These are phyloP conservation scores for Argyresthia goedartella DNA, from an alignment of 2,888 invertebrate species.

Conservation along the genomic window DNA sequence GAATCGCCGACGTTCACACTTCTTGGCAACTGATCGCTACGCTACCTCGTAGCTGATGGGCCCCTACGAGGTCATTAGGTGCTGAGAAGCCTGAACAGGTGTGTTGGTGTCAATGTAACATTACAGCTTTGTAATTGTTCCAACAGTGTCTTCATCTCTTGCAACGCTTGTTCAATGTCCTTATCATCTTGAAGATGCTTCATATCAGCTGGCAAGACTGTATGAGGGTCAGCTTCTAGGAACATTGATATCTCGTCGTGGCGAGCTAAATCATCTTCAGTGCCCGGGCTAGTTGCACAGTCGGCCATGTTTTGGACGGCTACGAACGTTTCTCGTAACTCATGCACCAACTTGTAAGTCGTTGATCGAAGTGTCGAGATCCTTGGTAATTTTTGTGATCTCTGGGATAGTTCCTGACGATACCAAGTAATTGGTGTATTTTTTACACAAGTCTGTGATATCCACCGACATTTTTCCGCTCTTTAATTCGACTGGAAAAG, in stretches of 20 bases:
- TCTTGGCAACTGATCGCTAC: no score
- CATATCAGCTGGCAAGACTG: background rate
- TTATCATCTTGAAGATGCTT: background rate
- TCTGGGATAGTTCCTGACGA: background rate
- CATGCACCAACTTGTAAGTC: background rate
- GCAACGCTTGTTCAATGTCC: background rate
- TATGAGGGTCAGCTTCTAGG: background rate
- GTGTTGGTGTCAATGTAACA: background rate
- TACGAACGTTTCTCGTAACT: background rate
- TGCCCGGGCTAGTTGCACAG: background rate
- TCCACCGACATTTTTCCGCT: no score
- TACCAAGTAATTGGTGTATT: background rate
- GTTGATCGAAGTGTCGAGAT: slow-evolving; percentile 24
- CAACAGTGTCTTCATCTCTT: background rate
- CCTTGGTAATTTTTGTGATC: slow-evolving; percentile 43
- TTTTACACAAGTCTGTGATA: background rate
- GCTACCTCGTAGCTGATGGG: no score
- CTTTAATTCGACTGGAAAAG: no score
- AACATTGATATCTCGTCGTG: background rate
- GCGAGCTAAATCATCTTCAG: background rate
- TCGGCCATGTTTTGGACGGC: background rate
- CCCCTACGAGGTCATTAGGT: no score
- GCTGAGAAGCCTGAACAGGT: no score
- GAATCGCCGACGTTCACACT: no score
- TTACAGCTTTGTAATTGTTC: background rate